These are phyloP conservation scores for Erinaceus europaeus DNA, from an alignment of 2,113 vertebrate genomes.

Conservation along the genomic window DNA sequence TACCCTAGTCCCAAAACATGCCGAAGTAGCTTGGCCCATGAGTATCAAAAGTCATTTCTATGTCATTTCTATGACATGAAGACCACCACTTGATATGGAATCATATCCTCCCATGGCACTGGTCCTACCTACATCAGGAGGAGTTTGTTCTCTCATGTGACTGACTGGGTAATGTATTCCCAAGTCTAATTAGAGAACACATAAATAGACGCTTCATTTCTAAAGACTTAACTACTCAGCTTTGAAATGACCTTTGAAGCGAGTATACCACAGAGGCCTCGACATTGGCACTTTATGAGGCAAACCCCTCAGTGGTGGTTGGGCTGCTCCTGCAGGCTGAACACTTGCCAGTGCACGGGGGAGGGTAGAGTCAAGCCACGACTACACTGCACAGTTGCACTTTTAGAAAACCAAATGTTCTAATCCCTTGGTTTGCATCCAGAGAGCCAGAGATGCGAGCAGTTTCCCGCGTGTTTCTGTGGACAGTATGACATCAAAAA, in stretches of 20 bases:
- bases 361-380: neutral
- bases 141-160: neutral
- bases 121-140: neutral
- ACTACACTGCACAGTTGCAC: neutral
- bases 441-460: neutral
- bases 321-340: neutral
- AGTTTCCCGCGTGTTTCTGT: neutral
- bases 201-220: constrained; percentile 38
- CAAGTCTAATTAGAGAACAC: neutral
- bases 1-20: neutral
- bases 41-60: neutral
- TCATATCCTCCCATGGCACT: neutral
- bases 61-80: neutral
- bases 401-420: neutral
- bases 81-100: neutral
- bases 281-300: neutral
- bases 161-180: neutral
- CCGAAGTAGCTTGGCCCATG: neutral
- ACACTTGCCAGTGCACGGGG: neutral
- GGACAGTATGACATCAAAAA: neutral
- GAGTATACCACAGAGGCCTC: neutral
- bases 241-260: constrained; percentile 34
- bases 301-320: neutral
- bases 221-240: constrained; percentile 1
- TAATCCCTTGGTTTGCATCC: constrained; percentile 13